Percentiles rank a stretch among this genome's conserved stretches.
These are phyloP conservation scores for Pipistrellus pipistrellus DNA, from an alignment of 2,797 vertebrate species.

Conservation along the genomic window DNA sequence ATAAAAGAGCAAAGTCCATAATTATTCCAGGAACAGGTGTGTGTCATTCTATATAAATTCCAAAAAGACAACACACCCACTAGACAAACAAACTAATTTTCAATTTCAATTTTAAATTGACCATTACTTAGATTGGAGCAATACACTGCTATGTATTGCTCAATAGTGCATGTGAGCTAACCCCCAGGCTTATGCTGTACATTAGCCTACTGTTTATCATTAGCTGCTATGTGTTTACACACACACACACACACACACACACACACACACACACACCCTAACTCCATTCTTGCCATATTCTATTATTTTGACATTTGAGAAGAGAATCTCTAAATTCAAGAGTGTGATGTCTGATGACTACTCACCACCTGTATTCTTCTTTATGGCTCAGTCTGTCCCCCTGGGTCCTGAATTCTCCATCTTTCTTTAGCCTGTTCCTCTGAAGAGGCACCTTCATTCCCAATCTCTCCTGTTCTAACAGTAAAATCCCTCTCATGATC, in stretches of 20 bases:
- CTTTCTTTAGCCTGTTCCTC: background rate
- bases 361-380: too few relatives aligned
- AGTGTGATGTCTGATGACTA: background rate
- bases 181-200: background rate
- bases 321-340: constrained; percentile 9
- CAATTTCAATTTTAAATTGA: constrained; percentile 73
- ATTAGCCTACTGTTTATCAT: background rate
- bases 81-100: constrained; percentile 38
- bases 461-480: background rate
- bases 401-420: background rate
- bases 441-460: background rate
- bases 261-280: background rate
- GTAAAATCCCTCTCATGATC: background rate
- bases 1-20: constrained; percentile 59
- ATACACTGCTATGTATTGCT: background rate
- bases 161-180: background rate
- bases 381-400: background rate
- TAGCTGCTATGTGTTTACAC: background rate
- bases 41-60: constrained; percentile 39
- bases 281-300: background rate
- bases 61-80: constrained; percentile 32
- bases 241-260: background rate
- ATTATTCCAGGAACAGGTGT: constrained; percentile 56
- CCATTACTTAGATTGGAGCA: background rate
- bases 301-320: background rate